These are phyloP conservation scores for Eurytoma adleriae DNA, from an alignment of 2,888 invertebrate species.

Conservation along the genomic window DNA sequence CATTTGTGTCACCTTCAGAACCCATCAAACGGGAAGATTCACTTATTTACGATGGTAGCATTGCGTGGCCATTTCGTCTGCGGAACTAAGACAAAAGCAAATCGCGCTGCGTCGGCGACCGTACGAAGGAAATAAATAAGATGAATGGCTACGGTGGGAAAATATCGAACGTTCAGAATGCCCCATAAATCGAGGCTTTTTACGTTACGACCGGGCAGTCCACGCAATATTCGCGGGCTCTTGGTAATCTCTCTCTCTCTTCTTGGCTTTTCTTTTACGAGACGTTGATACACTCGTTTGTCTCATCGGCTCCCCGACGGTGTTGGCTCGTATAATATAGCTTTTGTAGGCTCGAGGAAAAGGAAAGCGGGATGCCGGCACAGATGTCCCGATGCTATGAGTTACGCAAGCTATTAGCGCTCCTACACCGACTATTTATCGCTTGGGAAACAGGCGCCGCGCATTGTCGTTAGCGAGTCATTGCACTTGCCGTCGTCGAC, in stretches of 20 bases:
- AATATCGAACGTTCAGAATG: conserved; percentile 75
- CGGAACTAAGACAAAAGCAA: conserved; percentile 8
- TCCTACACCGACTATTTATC: conserved; percentile 36
- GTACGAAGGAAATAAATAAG: conserved; percentile 75
- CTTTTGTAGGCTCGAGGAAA: neutral
- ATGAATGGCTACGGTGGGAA: conserved; percentile 75
- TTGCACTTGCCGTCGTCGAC: neutral
- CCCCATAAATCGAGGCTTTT: conserved; percentile 75
- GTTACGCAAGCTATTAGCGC: conserved; percentile 45
- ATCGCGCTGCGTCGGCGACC: neutral
- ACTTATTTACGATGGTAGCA: too few species aligned
- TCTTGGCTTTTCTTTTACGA: conserved; percentile 59
- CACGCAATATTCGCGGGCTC: conserved; percentile 58
- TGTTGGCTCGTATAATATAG: conserved; percentile 19
- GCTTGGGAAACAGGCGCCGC: conserved; percentile 1
- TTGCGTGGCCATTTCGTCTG: neutral
- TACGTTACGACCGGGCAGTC: conserved; percentile 72
- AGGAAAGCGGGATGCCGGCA: neutral
- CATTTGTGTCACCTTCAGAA: too few species aligned
- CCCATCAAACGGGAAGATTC: too few species aligned
- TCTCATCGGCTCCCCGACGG: neutral
- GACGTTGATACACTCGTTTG: conserved; percentile 40
- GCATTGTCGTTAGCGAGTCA: neutral
- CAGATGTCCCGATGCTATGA: conserved; percentile 26
- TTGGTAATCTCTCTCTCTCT: conserved; percentile 67